These are phyloP conservation scores for Corynorhinus townsendii DNA, from an alignment of 2,113 vertebrate species.

Conservation along the genomic window DNA sequence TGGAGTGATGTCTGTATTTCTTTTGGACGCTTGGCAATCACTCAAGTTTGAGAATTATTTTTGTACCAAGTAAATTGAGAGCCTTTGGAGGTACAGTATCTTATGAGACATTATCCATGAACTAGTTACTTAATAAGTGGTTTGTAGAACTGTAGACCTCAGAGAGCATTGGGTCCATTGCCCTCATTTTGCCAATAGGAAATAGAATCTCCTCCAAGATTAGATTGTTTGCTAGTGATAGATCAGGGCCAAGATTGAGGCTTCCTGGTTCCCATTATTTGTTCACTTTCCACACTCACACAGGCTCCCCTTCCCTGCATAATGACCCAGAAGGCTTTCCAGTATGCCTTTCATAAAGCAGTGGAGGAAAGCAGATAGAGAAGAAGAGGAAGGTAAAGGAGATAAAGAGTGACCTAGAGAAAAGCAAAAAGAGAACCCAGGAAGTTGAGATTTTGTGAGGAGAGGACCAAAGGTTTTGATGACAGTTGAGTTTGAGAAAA, in stretches of 20 bases:
- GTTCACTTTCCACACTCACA: background rate
- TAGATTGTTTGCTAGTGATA: background rate
- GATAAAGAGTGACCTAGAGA: background rate
- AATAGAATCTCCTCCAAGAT: background rate
- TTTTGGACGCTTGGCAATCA: background rate
- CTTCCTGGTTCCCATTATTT: background rate
- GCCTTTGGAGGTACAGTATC: background rate
- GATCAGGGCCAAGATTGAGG: background rate
- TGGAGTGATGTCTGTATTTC: background rate
- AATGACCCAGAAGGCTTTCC: background rate
- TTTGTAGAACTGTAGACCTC: background rate
- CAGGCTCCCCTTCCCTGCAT: background rate
- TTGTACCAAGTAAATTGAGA: background rate
- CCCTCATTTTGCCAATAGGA: background rate
- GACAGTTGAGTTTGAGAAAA: background rate
- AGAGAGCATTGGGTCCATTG: background rate
- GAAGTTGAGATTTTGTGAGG: background rate
- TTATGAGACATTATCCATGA: background rate
- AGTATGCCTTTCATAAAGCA: background rate
- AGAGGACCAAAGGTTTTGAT: background rate
- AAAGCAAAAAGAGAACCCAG: background rate
- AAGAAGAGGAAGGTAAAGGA: background rate
- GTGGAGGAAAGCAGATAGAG: background rate
- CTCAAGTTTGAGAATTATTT: slow-evolving; percentile 8
- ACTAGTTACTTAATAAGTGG: background rate